Evolutionary conservation across 2,113 vertebrate genomes (phyloP).

Genomic region (Sinocyclocheilus rhinocerous): DNA sequence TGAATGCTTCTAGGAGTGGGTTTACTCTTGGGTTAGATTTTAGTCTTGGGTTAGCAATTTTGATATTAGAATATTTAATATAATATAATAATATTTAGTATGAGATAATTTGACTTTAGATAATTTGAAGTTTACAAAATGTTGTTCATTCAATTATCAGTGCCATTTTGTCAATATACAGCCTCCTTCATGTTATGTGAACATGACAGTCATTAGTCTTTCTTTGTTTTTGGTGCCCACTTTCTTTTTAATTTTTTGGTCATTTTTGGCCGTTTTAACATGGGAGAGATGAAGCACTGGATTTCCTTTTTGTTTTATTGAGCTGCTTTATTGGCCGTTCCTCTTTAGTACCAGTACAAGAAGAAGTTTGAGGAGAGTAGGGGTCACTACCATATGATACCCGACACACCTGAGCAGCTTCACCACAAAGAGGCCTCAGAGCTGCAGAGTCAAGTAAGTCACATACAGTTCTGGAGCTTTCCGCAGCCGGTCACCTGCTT

Average conservation of each 20-base stretch:
- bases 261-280: conserved; percentile 33
- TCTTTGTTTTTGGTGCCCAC: conserved; percentile 43
- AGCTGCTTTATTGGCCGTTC: conserved; percentile 78
- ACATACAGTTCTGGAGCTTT: not conserved
- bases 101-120: not conserved
- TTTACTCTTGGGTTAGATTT: no score
- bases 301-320: conserved; percentile 64
- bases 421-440: conserved; percentile 97
- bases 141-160: no score
- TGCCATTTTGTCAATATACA: not conserved
- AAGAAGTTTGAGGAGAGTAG: conserved; percentile 98
- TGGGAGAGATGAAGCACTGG: conserved; percentile 52
- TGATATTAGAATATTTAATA: not conserved
- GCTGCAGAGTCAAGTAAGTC: conserved; percentile 97
- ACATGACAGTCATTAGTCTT: not conserved
- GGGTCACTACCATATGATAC: conserved; percentile 96
- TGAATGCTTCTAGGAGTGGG: not conserved
- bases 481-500: not conserved
- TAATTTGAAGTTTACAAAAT: not conserved
- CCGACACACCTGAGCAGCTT: conserved; percentile 94
- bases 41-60: no score
- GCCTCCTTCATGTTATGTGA: not conserved
- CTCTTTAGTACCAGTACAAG: conserved; percentile 97
- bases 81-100: no score
- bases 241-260: not conserved